Evolutionary conservation across 2,888 invertebrate genomes (phyloP), one percentile per base, ranked within the genome.

Genomic region (Drosophila emarginata): DNA sequence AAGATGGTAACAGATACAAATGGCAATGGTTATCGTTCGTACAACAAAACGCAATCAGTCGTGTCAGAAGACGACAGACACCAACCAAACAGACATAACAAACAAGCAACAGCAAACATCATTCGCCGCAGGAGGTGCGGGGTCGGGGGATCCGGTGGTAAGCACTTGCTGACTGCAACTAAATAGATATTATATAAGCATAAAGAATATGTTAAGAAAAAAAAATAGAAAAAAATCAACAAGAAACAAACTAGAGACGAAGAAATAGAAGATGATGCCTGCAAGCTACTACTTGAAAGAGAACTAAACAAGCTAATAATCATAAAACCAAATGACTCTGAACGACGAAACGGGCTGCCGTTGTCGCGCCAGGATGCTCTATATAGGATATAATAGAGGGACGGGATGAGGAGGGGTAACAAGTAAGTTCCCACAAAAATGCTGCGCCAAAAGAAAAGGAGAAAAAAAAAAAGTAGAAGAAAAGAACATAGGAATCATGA

Each of bases 251-350:
- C 77, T 58, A 28, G 59, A 59, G 32, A 32, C 9, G 32, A 32
- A 9, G 32, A 32, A 32, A 32, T 32, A 32, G 32, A 32, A 60
- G 50, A 50, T 50, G 58, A 18, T 15, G 21, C 12, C 18, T 59
- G n/a, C 28, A 14, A 2, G 28, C 9, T 28, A 23, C n/a, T 11
- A 51, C 36, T 76, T 73, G 83, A 86, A 80, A 78, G 75, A 70
- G 77, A 87, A 82, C 88, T 87, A 88, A 88, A 86, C 90, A 90
- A 90, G 90, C 90, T 88, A 90, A 90, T 90, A 90, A 90, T 90
- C 90, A 90, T 90, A 90, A 90, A 90, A 90, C 75, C 89, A 89
- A 90, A 90, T 90, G 89, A 89, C 87, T 88, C 86, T 84, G 87
- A 88, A 89, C 89, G 87, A 76, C 74, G 78, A 76, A 81, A 85